Evolutionary conservation across 1,140 invertebrate species (phyloP), one percentile per base, ranked within the genome.

Genomic region (Ostrea edulis): DNA sequence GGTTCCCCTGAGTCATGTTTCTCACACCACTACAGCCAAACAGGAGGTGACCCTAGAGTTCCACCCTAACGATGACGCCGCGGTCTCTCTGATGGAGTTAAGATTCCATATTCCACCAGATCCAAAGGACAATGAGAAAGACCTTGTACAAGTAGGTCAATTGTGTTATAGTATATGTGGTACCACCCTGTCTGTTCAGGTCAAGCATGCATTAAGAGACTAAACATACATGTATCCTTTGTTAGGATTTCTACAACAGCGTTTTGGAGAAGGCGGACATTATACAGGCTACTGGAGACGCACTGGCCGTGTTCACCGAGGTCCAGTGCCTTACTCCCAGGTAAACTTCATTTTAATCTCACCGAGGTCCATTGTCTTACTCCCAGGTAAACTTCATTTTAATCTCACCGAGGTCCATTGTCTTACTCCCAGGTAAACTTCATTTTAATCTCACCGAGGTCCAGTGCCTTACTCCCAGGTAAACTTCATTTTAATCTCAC

Each of bases 21-120:
- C 98, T 2, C 98, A 99, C 91, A 99, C 98, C 93, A 98, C 97
- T 5, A 98, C 98, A n/a, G 98, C 98, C 25, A 99, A 99, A 94
- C 99, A 99, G 96, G 99, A 99, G 96, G 98, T 99, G 0, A 99
- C 98, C 11, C 94, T 99, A 52, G 99, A 99, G 95, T 99, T 99
- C 94, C 99, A 99, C 96, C 97, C 98, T 95, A 99, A 99, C 96
- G 99, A 99, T 94, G 99, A 99, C 95, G 98, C 98, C 3, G 97
- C 98, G 8, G 98, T 99, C 0, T 98, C 97, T 93, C 95, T 99
- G 84, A 97, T 98, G 96, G 99, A 99, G 96, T 98, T 99, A 97
- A 96, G 99, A 62, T 99, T 99, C 94, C 98, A 99, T 94, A 98
- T 99, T 94, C 99, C 99, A 20, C 96, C 97, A 0, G 93, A 94